A percentile compares a stretch with the other conserved stretches of the same genome.
These are phyloP conservation scores for Daboia siamensis DNA, from an alignment of 2,113 vertebrate genomes.

Conservation along the genomic window DNA sequence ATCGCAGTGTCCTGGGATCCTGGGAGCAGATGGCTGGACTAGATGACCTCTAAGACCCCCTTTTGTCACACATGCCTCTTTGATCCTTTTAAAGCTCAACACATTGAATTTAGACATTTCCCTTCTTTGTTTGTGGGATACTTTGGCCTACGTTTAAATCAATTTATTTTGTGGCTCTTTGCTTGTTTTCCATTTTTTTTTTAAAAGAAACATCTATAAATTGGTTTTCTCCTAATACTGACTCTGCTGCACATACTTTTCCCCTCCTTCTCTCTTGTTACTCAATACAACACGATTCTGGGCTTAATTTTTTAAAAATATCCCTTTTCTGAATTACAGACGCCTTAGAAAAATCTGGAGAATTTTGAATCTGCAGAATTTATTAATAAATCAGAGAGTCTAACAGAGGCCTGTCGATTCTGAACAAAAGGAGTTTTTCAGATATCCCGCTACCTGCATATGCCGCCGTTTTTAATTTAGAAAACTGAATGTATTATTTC, in stretches of 20 bases:
- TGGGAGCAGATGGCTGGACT: not conserved
- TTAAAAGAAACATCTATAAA: not conserved
- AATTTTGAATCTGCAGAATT: not conserved
- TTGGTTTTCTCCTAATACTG: not conserved
- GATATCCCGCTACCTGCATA: not conserved
- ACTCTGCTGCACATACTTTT: not conserved
- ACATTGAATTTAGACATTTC: not conserved
- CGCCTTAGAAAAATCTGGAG: not conserved
- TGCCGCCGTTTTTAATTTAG: not conserved
- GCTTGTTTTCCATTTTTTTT: not conserved
- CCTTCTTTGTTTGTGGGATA: not conserved
- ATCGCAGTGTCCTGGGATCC: not conserved
- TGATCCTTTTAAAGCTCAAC: not conserved
- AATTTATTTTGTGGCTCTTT: not conserved
- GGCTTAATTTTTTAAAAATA: not conserved
- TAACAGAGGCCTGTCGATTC: not conserved
- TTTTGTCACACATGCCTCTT: not conserved
- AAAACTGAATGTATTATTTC: not conserved
- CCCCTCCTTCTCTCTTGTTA: not conserved
- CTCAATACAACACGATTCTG: not conserved
- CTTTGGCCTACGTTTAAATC: not conserved
- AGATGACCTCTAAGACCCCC: not conserved
- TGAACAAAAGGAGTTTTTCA: not conserved
- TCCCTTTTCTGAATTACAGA: not conserved
- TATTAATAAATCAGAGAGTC: not conserved